These are phyloP conservation scores for Ellobius talpinus DNA, from an alignment of 2,113 vertebrate species.

Conservation along the genomic window DNA sequence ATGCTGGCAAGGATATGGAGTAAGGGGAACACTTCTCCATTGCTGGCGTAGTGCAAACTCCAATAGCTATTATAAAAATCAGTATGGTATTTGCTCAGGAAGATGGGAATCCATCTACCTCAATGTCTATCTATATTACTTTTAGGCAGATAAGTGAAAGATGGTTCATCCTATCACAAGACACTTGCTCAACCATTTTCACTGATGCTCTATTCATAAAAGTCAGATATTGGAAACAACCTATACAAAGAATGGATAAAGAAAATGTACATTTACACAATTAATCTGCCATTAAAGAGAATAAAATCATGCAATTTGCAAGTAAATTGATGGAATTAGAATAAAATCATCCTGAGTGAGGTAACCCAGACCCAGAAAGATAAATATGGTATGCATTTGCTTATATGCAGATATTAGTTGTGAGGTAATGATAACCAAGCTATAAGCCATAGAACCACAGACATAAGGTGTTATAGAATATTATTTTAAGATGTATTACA, in stretches of 20 bases:
- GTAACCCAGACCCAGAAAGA: neutral
- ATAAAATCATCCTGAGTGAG: neutral
- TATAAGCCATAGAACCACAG: neutral
- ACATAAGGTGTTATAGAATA: neutral
- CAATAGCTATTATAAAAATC: neutral
- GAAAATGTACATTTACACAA: neutral
- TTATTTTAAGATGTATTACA: neutral
- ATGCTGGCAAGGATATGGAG: neutral
- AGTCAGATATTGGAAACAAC: neutral
- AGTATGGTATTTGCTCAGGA: neutral
- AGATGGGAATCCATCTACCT: neutral
- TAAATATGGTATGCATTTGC: neutral
- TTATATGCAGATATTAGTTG: neutral
- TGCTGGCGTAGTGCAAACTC: neutral
- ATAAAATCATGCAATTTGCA: neutral
- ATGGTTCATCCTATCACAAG: neutral
- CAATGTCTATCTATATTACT: neutral
- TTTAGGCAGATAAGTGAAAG: neutral
- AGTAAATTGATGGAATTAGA: neutral
- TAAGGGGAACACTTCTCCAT: neutral
- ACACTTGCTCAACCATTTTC: neutral
- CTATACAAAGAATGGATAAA: neutral
- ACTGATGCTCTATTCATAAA: neutral
- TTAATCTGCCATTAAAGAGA: neutral
- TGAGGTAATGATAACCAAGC: neutral